Percentiles rank a stretch among this genome's conserved stretches.
Evolutionary conservation across 2,113 vertebrate species (phyloP).

Genomic region (Brienomyrus brachyistius): DNA sequence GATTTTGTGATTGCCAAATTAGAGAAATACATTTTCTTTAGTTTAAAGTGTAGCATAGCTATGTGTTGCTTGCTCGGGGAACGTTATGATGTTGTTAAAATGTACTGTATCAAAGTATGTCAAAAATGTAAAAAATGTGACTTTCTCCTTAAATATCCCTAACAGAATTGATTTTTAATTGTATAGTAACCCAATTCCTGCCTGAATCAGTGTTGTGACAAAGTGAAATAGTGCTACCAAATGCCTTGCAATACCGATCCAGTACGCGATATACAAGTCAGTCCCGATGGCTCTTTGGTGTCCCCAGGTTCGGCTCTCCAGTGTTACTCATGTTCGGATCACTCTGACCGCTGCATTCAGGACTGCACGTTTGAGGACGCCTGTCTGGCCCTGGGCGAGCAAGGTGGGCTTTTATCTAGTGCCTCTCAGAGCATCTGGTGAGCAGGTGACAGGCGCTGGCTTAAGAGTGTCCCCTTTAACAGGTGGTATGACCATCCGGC

Average conservation of each 20-base stretch:
- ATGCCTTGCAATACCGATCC: no score
- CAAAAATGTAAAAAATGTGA: neutral
- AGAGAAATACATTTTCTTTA: neutral
- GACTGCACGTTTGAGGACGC: constrained; percentile 61
- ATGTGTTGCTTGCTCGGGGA: neutral
- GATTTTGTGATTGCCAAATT: neutral
- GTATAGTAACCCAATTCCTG: neutral
- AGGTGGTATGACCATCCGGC: constrained; percentile 55
- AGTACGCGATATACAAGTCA: neutral
- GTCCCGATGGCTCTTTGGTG: neutral
- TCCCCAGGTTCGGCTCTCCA: constrained; percentile 46
- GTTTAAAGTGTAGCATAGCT: neutral
- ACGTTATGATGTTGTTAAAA: neutral
- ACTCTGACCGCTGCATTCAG: constrained; percentile 54
- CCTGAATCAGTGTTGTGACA: neutral
- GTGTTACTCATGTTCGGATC: constrained; percentile 59
- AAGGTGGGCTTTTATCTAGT: constrained; percentile 39
- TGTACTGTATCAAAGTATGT: no score
- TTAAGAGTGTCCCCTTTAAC: neutral
- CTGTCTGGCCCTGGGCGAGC: constrained; percentile 57
- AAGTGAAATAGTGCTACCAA: neutral
- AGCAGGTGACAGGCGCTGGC: no score
- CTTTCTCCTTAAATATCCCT: neutral
- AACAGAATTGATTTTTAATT: neutral
- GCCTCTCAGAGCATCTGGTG: neutral